These are phyloP conservation scores for Pardalotus punctatus DNA, from an alignment of 2,113 vertebrate species.

Conservation along the genomic window DNA sequence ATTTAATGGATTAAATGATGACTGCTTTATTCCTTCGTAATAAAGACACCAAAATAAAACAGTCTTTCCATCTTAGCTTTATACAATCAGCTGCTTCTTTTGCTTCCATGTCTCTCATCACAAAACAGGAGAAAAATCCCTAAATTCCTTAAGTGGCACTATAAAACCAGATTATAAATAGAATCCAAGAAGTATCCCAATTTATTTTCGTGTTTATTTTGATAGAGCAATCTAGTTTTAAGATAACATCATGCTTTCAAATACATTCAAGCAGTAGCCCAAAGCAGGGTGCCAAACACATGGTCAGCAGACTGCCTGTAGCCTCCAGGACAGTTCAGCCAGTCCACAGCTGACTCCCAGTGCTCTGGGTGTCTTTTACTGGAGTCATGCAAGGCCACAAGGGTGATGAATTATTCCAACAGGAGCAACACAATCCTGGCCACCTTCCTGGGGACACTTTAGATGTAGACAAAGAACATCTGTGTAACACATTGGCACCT, in stretches of 20 bases:
- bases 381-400: background rate
- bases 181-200: background rate
- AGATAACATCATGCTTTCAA: background rate
- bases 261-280: background rate
- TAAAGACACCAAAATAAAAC: background rate
- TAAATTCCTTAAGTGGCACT: background rate
- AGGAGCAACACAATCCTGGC: background rate
- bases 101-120: background rate
- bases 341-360: background rate
- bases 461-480: slow-evolving; percentile 7
- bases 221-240: background rate
- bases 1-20: background rate
- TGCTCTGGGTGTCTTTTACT: background rate
- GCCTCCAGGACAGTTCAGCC: background rate
- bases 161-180: background rate
- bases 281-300: background rate
- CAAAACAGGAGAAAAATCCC: background rate
- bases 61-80: background rate
- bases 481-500: background rate
- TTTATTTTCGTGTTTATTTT: background rate
- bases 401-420: background rate
- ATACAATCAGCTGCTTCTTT: background rate
- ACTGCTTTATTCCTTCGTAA: background rate
- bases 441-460: background rate
- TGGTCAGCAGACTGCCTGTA: background rate